phyloP scores from a whole-genome alignment of 2,797 vertebrate species.

The Moxostoma hubbsi region DNA sequence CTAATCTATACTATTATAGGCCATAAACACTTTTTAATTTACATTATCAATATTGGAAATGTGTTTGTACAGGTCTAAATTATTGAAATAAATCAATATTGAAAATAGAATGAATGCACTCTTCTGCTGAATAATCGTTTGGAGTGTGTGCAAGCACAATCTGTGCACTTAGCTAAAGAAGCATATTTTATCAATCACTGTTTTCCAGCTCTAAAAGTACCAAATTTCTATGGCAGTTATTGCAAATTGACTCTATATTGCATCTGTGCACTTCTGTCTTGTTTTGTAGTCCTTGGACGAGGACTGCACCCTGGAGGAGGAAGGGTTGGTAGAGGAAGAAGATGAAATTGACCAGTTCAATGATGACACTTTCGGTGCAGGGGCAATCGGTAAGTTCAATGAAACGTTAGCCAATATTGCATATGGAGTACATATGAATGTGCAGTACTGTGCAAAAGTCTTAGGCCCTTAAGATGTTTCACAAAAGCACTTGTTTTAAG shows the following conservation, averaged over 20 bases:
- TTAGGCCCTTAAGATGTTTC: too few species aligned
- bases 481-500: too few species aligned
- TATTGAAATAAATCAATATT: background rate
- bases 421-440: too few species aligned
- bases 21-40: background rate
- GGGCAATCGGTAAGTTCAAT: slow-evolving; percentile 85
- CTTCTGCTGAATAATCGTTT: background rate
- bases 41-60: background rate
- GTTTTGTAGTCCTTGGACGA: slow-evolving; percentile 87
- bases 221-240: too few species aligned
- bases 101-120: background rate
- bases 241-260: background rate
- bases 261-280: slow-evolving; percentile 2
- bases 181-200: background rate
- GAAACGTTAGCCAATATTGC: too few species aligned
- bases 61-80: background rate
- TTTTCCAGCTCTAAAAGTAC: too few species aligned
- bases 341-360: slow-evolving; percentile 98
- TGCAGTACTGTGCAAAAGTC: too few species aligned
- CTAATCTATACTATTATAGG: too few species aligned
- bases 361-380: slow-evolving; percentile 94
- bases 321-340: slow-evolving; percentile 87
- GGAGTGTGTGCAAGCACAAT: background rate
- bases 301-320: slow-evolving; percentile 92
- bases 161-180: background rate